Conservation (phyloP, 2,113 vertebrate species). For the Anthoscopus minutus region DNA sequence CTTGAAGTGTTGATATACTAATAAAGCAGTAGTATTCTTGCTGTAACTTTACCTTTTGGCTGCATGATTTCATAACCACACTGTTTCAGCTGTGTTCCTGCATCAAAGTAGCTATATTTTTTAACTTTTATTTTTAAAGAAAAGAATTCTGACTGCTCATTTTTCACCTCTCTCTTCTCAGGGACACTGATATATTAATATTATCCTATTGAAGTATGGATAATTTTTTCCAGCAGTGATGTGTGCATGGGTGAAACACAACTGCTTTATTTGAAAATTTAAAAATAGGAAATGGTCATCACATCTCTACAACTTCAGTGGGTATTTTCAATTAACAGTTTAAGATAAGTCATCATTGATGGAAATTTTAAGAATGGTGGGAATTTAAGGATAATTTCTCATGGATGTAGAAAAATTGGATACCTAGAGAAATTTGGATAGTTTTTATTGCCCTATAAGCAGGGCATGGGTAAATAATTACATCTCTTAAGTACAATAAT, state of each 20-base stretch:
- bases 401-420: not conserved
- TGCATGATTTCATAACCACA: not conserved
- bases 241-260: not conserved
- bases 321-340: not conserved
- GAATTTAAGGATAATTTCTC: not conserved
- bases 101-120: not conserved
- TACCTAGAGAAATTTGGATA: not conserved
- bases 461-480: not conserved
- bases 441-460: not conserved
- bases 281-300: not conserved
- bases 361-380: not conserved
- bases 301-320: not conserved
- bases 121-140: not conserved
- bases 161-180: not conserved
- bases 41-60: not conserved
- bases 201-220: not conserved
- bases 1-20: not conserved
- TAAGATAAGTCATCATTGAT: not conserved
- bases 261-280: not conserved
- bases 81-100: not conserved
- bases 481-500: not conserved
- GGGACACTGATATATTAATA: not conserved
- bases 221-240: not conserved
- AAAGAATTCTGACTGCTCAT: not conserved
- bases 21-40: not conserved